phyloP scores from a whole-genome alignment of 2,797 vertebrate species.

The Tragopan temminckii region DNA sequence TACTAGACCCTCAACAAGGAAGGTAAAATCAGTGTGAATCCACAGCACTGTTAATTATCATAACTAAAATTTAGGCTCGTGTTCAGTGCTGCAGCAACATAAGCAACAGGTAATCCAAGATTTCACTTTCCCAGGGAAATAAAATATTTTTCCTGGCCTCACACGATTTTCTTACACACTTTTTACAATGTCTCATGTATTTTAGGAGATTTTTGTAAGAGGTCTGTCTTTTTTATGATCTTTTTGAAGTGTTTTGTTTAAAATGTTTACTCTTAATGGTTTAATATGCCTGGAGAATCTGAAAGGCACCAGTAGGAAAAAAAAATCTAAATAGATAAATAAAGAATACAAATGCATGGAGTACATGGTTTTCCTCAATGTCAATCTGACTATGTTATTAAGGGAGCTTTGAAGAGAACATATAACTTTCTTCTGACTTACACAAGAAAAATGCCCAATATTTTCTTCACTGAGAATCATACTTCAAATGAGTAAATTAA shows the following conservation, averaged over 20 bases:
- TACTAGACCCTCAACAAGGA: not conserved
- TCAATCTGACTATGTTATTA: not conserved
- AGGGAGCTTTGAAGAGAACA: constrained; percentile 6
- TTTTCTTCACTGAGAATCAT: not conserved
- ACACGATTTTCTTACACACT: constrained; percentile 49
- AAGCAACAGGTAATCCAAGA: constrained; percentile 51
- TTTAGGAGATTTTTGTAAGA: constrained; percentile 48
- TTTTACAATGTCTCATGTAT: constrained; percentile 48
- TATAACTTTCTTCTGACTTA: constrained; percentile 17
- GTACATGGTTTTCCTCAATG: constrained; percentile 43
- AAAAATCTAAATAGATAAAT: constrained; percentile 59
- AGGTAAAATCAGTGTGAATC: not conserved
- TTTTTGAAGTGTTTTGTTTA: constrained; percentile 53
- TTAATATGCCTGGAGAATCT: constrained; percentile 4
- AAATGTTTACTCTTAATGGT: constrained; percentile 32
- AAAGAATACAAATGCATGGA: constrained; percentile 22
- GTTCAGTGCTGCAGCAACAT: not conserved
- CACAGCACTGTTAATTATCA: not conserved
- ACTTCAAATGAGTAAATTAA: not conserved
- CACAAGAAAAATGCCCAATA: not conserved
- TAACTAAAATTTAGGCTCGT: not conserved
- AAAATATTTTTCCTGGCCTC: constrained; percentile 65
- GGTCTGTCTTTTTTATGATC: not conserved
- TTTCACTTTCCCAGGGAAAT: constrained; percentile 54
- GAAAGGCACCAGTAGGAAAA: constrained; percentile 20